These are phyloP conservation scores for Crossocerus cetratus DNA, from an alignment of 2,888 invertebrate genomes.

Conservation along the genomic window DNA sequence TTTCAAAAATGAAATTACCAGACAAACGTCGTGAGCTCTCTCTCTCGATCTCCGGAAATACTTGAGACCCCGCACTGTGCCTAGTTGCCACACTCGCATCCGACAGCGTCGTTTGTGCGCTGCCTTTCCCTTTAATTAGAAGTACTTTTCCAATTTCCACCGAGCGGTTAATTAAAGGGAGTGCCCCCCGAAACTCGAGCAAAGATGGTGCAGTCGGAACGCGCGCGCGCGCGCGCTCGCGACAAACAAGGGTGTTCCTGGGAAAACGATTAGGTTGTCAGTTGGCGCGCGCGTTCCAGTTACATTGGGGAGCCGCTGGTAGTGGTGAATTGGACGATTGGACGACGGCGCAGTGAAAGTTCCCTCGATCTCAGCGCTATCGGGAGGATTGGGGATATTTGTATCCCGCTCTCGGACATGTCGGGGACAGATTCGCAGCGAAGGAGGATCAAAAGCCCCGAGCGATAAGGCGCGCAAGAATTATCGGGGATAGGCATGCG, in stretches of 20 bases:
- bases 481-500: slow-evolving; percentile 37
- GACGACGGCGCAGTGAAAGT: background rate
- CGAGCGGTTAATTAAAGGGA: background rate
- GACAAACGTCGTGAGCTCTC: no score
- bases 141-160: slow-evolving; percentile 19
- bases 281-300: background rate
- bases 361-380: slow-evolving; percentile 6
- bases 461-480: slow-evolving; percentile 51
- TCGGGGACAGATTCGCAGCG: no score
- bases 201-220: background rate
- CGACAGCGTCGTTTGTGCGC: background rate
- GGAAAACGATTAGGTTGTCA: background rate
- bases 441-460: slow-evolving; percentile 13
- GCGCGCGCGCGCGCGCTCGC: background rate
- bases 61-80: no score
- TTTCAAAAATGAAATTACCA: no score
- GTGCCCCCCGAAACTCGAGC: background rate
- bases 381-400: background rate
- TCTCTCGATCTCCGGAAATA: background rate
- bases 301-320: background rate
- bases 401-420: background rate
- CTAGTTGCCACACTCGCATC: no score
- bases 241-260: slow-evolving; percentile 7
- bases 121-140: slow-evolving; percentile 11
- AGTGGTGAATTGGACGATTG: no score